Base-by-base conservation (phyloP, 2,888 invertebrate species). In the Monopis laevigella region DNA sequence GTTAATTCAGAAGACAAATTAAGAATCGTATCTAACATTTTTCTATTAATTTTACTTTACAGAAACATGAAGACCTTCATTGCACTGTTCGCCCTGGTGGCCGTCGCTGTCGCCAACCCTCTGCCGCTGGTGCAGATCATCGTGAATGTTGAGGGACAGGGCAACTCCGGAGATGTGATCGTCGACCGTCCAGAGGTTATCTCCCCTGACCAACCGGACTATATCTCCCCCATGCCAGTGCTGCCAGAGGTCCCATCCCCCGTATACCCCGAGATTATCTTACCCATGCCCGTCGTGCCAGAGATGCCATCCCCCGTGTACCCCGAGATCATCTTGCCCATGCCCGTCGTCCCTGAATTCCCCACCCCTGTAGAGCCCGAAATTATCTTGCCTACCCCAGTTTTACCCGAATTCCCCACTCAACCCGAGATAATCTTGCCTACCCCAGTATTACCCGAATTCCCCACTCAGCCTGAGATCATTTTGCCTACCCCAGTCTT, bases 1-100 rank as follows among this genome's bases (percentile, higher is more conserved):
- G n/a, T n/a, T n/a, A n/a, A n/a, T n/a, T n/a, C n/a, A n/a, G n/a
- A n/a, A n/a, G n/a, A n/a, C n/a, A n/a, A n/a, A n/a, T n/a, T n/a
- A n/a, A n/a, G n/a, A n/a, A n/a, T n/a, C n/a, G n/a, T n/a, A n/a
- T n/a, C n/a, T n/a, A n/a, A n/a, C n/a, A n/a, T n/a, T n/a, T n/a
- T n/a, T n/a, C n/a, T n/a, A 28, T 29, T n/a, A n/a, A n/a, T n/a
- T n/a, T n/a, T n/a, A n/a, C n/a, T n/a, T n/a, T n/a, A n/a, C n/a
- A n/a, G n/a, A n/a, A n/a, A n/a, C 38, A 68, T 68, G 65, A 64
- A 61, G 50, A 49, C 52, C 44, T 55, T 62, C 52, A 45, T 64
- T 41, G 60, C 55, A 41, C 39, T 67, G 17, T 47, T 59, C 44
- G 62, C 62, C 45, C 40, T 67, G 21, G 43, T 60, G 54, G 65